These are phyloP conservation scores for Monochamus alternatus DNA, from an alignment of 2,888 invertebrate genomes.

Conservation along the genomic window DNA sequence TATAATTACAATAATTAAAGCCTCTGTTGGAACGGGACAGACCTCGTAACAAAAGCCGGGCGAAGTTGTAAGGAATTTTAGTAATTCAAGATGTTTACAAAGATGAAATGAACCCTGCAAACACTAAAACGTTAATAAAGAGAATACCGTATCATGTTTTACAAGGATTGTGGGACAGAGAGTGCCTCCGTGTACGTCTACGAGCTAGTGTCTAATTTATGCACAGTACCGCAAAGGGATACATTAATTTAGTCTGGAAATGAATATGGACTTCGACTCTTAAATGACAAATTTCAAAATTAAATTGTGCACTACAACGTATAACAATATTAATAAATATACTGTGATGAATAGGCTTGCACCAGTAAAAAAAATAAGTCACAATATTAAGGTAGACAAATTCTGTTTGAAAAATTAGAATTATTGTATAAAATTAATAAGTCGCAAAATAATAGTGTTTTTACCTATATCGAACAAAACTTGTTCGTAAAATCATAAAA, in stretches of 20 bases:
- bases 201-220: not conserved
- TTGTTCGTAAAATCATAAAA: too few species aligned
- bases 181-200: not conserved
- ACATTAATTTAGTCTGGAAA: not conserved
- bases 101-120: constrained; percentile 8
- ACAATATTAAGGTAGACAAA: too few species aligned
- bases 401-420: too few species aligned
- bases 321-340: too few species aligned
- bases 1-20: constrained; percentile 9
- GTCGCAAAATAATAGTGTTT: too few species aligned
- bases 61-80: constrained; percentile 12
- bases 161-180: not conserved
- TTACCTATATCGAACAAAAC: too few species aligned
- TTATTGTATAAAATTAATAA: too few species aligned
- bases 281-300: too few species aligned
- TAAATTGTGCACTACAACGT: too few species aligned
- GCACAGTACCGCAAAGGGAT: not conserved
- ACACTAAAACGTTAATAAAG: constrained; percentile 12
- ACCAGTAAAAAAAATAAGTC: too few species aligned
- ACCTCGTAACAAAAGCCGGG: not conserved
- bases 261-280: not conserved
- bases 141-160: constrained; percentile 12
- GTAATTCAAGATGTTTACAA: constrained; percentile 13
- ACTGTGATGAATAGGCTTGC: too few species aligned
- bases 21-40: not conserved